Base-by-base conservation (phyloP, 2,797 vertebrate genomes). In the Miichthys miiuy region DNA sequence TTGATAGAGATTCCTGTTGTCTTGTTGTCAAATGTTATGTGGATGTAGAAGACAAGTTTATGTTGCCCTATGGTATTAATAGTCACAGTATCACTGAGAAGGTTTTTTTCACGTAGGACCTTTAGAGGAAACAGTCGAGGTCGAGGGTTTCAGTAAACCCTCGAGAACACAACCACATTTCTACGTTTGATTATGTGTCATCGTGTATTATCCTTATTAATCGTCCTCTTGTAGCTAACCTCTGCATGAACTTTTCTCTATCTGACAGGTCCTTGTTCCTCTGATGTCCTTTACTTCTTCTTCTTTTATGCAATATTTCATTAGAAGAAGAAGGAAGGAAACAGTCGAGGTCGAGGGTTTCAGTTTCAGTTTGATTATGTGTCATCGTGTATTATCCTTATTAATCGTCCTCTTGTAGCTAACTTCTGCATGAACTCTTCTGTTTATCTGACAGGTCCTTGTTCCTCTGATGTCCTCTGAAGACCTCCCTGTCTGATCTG, bases 391-490 rank as follows among this genome's bases (percentile, higher is more conserved):
- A 46, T 47, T n/a, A 27, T 56, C 23, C 16, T 23, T 34, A 13
- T 23, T 48, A 14, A 34, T 56, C 23, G n/a, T 63, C 0, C 17
- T 54, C 38, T 30, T 9, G 46, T 46, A 34, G 21, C 17, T 64
- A 6, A 20, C 21, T 18, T 12, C 11, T 52, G 11, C 38, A 10
- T 66, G 5, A 14, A 50, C 1, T 50, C 12, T 25, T 57, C 30
- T 44, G 17, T 56, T 77, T 68, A 1, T 61, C 54, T 75, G 25
- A 78, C 77, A 85, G 85, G 58, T 71, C 50, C 57, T 41, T 27
- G 25, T 23, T 47, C 30, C n/a, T 46, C 56, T 27, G 62, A 30
- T 55, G 34, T 21, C 67, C 27, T 69, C 71, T 17, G 61, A 21
- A 2, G 21, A 54, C 61, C 6, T 41, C 38, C 2, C 20, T 42